These are phyloP conservation scores for Eurois occulta DNA, from an alignment of 2,888 invertebrate species.

Conservation along the genomic window DNA sequence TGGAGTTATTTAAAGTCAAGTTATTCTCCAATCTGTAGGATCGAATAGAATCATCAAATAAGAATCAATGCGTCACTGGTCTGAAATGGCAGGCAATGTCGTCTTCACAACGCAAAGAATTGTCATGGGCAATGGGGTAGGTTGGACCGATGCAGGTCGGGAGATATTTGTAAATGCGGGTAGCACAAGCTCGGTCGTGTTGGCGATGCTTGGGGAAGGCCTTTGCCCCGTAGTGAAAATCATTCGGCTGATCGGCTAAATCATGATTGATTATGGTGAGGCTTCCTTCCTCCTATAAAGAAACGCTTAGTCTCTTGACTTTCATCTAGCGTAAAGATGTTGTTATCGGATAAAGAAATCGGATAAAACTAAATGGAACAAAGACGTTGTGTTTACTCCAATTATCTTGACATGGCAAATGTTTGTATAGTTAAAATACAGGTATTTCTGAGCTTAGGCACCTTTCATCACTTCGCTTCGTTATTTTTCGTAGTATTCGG, in stretches of 20 bases:
- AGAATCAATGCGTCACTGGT: not conserved
- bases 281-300: not conserved
- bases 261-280: not conserved
- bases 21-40: not conserved
- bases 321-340: not conserved
- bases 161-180: too few relatives aligned
- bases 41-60: not conserved
- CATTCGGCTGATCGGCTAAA: not conserved
- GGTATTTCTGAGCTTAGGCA: not conserved
- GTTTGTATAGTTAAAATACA: not conserved
- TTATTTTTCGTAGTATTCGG: not conserved
- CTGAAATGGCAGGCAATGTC: not conserved
- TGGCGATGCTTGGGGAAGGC: not conserved
- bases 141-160: not conserved
- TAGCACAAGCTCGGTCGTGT: not conserved
- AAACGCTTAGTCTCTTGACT: not conserved
- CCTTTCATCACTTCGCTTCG: not conserved
- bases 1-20: not conserved
- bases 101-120: not conserved
- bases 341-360: not conserved
- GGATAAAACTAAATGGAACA: not conserved
- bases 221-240: not conserved
- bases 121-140: not conserved
- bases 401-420: not conserved
- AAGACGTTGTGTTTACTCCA: not conserved